phyloP scores from a whole-genome alignment of 2,113 vertebrate species.

The Picathartes gymnocephalus region DNA sequence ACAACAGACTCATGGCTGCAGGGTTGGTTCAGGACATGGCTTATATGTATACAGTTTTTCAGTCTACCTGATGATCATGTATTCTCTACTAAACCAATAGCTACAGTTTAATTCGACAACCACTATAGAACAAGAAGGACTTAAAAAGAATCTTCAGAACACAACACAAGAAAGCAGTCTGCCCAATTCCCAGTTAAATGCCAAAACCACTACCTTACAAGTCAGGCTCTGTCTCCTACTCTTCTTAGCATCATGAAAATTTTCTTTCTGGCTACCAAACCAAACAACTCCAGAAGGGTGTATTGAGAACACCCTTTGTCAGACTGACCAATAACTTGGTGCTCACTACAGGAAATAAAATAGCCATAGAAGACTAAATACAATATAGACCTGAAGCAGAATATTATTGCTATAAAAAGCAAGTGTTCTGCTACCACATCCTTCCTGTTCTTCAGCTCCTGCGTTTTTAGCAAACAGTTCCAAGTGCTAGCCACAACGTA shows the following conservation, averaged over 20 bases:
- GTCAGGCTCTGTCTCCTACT: background rate
- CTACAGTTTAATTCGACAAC: background rate
- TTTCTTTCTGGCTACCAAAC: background rate
- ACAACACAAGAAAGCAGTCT: background rate
- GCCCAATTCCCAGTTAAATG: background rate
- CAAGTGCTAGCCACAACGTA: background rate
- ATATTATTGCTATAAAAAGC: background rate
- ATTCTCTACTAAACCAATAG: background rate
- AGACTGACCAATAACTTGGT: background rate
- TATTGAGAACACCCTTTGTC: background rate
- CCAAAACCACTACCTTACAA: background rate
- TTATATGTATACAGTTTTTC: background rate
- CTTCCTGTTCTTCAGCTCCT: background rate
- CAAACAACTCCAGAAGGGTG: background rate
- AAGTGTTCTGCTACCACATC: background rate
- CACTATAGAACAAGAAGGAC: background rate
- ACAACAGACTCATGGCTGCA: background rate
- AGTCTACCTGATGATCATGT: background rate
- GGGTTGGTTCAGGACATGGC: background rate
- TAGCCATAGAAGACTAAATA: background rate
- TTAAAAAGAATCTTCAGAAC: background rate
- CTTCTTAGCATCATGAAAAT: background rate
- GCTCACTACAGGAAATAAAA: background rate
- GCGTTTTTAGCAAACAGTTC: background rate
- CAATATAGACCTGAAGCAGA: background rate